Evolutionary conservation across 2,888 invertebrate species (phyloP), one percentile per base, ranked within the genome.

Genomic region (Phorcus lineatus): DNA sequence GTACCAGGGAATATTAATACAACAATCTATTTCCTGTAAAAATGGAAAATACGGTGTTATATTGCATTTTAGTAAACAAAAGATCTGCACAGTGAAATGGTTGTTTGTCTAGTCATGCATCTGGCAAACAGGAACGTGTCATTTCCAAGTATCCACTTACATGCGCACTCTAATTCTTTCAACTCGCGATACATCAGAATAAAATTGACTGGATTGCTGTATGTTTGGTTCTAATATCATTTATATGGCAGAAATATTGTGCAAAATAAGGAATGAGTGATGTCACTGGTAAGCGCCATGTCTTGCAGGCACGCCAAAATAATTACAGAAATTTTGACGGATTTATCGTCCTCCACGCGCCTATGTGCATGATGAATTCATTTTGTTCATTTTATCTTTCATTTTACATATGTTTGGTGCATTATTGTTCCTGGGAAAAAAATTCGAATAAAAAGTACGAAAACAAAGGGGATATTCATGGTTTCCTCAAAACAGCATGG

Each of bases 401-500:
- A 19, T 24, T 54, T n/a, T 77, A 6, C 36, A 31, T 55, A 28
- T 55, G 28, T 62, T n/a, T 62, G 9, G 62, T 3, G 6, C 16
- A 62, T 24, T 24, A 28, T 62, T 40, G 19, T 47, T 36, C 70
- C 40, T 36, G 17, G 28, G 17, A 16, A 70, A 28, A 31, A 76
- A 28, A 80, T 54, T 36, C 36, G 40, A 80, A 54, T n/a, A 66
- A 80, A 80, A 78, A 79, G 53, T 81, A 83, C 81, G 81, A 81
- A 80, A 80, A 81, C 81, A 81, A 83, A 83, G 80, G 77, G 77
- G 36, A 77, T 76, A 75, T 76, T 31, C 76, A 52, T 74, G 67
- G 79, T 74, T 79, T 81, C 79, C 76, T 81, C 47, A 19, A 70
- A 79, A 76, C 78, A 79, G 81, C 79, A 79, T 81, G 81, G 79